These are phyloP conservation scores for Pemphredon lugubris DNA, from an alignment of 2,888 invertebrate genomes.

Conservation along the genomic window DNA sequence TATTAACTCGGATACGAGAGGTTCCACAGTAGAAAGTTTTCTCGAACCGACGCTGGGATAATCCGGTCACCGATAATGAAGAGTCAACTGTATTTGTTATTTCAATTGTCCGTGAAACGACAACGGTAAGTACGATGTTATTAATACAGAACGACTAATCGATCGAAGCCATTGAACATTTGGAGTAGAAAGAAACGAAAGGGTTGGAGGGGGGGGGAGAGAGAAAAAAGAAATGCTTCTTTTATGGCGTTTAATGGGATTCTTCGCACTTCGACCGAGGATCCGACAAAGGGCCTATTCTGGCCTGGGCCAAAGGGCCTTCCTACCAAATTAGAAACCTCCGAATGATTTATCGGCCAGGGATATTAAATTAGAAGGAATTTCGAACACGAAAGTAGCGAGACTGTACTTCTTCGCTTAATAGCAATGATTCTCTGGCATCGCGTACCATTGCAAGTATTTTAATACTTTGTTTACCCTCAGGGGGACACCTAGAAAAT, in stretches of 20 bases:
- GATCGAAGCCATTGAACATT: background rate
- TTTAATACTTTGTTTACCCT: background rate
- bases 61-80: too few species aligned
- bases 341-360: conserved; percentile 46
- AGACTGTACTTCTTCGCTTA: conserved; percentile 40
- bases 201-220: background rate
- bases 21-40: too few species aligned
- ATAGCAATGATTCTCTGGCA: conserved; percentile 31
- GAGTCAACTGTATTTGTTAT: too few species aligned
- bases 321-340: conserved; percentile 52
- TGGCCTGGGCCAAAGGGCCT: conserved; percentile 42
- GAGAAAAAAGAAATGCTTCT: conserved; percentile 40
- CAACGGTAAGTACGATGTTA: too few species aligned
- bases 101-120: too few species aligned
- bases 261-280: conserved; percentile 48
- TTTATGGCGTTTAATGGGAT: conserved; percentile 56
- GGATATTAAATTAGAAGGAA: conserved; percentile 54
- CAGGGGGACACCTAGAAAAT: too few species aligned
- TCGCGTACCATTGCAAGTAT: conserved; percentile 6
- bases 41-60: too few species aligned
- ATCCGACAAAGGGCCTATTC: conserved; percentile 53
- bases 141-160: too few species aligned
- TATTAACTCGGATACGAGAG: too few species aligned
- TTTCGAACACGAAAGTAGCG: conserved; percentile 45
- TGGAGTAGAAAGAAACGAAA: background rate